A percentile compares a stretch with the other conserved stretches of the same genome.
These are phyloP conservation scores for Parnassius orleans DNA, from an alignment of 2,888 invertebrate genomes.

Conservation along the genomic window DNA sequence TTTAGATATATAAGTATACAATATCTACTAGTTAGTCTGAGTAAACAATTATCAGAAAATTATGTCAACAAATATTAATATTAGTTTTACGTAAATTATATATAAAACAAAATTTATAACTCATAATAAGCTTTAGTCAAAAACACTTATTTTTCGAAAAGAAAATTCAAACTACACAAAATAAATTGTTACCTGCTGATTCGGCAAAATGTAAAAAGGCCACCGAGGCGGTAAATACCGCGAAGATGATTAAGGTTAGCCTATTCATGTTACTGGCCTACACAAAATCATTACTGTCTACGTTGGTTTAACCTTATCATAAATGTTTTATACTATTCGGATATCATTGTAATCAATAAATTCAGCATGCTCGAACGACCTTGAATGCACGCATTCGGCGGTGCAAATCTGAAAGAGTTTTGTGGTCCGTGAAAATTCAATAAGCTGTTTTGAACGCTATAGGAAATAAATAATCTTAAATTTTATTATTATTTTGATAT, in stretches of 20 bases:
- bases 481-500: too few relatives aligned
- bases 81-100: too few relatives aligned
- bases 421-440: conserved; percentile 11
- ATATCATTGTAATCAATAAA: conserved; percentile 37
- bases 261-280: conserved; percentile 24
- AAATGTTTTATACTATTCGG: conserved; percentile 34
- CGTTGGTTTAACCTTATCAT: conserved; percentile 20
- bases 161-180: neutral
- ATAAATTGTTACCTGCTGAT: conserved; percentile 23
- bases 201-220: conserved; percentile 18
- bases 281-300: conserved; percentile 25
- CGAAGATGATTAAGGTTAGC: conserved; percentile 17
- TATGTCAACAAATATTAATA: too few relatives aligned
- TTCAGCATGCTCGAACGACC: conserved; percentile 42
- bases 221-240: conserved; percentile 19
- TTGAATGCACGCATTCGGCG: conserved; percentile 41
- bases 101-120: too few relatives aligned
- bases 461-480: too few relatives aligned
- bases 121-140: too few relatives aligned
- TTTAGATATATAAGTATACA: too few relatives aligned
- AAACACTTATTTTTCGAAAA: too few relatives aligned
- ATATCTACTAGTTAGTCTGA: too few relatives aligned
- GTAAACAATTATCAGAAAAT: too few relatives aligned
- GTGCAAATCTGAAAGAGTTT: conserved; percentile 27
- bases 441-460: neutral